phyloP scores from a whole-genome alignment of 2,113 vertebrate species.

The Lampris incognitus region DNA sequence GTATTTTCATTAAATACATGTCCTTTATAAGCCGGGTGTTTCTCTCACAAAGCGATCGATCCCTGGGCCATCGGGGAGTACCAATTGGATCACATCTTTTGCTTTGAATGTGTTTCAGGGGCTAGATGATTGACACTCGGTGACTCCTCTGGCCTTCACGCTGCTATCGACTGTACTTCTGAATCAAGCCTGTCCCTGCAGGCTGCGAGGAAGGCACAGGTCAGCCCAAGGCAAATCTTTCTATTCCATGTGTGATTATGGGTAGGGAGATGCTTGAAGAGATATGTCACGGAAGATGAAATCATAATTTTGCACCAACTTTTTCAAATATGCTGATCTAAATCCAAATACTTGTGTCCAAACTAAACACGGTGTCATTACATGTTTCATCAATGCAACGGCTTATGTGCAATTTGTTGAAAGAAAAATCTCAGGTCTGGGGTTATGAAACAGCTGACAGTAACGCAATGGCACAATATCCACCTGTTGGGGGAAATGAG shows the following conservation, averaged over 20 bases:
- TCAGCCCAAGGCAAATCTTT: too few species aligned
- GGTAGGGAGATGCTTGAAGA: background rate
- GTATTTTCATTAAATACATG: slow-evolving; percentile 66
- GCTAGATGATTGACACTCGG: slow-evolving; percentile 37
- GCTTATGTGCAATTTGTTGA: slow-evolving; percentile 11
- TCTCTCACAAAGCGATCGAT: slow-evolving; percentile 55
- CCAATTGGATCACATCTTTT: slow-evolving; percentile 56
- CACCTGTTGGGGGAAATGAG: slow-evolving; percentile 40
- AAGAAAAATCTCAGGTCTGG: slow-evolving; percentile 1
- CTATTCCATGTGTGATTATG: too few species aligned
- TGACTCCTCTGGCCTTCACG: background rate
- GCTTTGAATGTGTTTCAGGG: slow-evolving; percentile 64
- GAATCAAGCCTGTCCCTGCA: slow-evolving; percentile 2
- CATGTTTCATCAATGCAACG: slow-evolving; percentile 20
- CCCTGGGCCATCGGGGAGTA: slow-evolving; percentile 17
- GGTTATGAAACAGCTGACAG: slow-evolving; percentile 10
- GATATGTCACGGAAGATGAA: too few species aligned
- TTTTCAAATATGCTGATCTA: background rate
- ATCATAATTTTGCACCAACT: too few species aligned
- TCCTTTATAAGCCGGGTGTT: slow-evolving; percentile 41
- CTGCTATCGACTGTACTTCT: background rate
- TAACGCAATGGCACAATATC: background rate
- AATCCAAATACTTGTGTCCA: background rate
- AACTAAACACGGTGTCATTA: background rate
- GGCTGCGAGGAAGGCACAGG: background rate